A percentile compares a stretch with the other conserved stretches of the same genome.
Evolutionary conservation across 2,113 vertebrate genomes (phyloP).

Genomic region (Elephas maximus): DNA sequence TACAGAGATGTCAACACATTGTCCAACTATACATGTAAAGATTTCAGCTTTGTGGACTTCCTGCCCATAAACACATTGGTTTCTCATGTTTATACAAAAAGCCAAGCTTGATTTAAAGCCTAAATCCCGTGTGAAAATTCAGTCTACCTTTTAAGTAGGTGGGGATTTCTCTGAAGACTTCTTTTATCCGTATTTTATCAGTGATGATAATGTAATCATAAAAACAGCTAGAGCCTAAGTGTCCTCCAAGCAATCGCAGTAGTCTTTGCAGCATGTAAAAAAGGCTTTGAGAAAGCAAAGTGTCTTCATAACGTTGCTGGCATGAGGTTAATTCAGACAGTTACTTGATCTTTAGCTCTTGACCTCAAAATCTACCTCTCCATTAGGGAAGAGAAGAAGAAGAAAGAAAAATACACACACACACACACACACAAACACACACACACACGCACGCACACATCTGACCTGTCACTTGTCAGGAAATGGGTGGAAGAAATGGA

Average conservation of each 20-base stretch:
- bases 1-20: not conserved
- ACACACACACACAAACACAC: too few relatives aligned
- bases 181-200: not conserved
- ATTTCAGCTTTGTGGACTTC: not conserved
- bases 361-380: slow-evolving; percentile 16
- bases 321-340: slow-evolving; percentile 53
- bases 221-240: not conserved
- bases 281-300: not conserved
- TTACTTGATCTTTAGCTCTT: not conserved
- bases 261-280: not conserved
- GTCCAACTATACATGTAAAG: not conserved
- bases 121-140: not conserved
- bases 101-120: not conserved
- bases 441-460: too few relatives aligned
- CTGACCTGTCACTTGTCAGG: not conserved
- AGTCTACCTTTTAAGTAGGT: not conserved
- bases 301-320: not conserved
- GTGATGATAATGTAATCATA: not conserved
- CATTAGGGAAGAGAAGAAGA: not conserved
- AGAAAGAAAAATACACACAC: too few relatives aligned
- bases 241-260: not conserved
- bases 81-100: not conserved
- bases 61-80: not conserved
- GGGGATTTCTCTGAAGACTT: not conserved
- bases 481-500: not conserved